These are phyloP conservation scores for Drosophila algonquin DNA, from an alignment of 2,888 invertebrate species.

Conservation along the genomic window DNA sequence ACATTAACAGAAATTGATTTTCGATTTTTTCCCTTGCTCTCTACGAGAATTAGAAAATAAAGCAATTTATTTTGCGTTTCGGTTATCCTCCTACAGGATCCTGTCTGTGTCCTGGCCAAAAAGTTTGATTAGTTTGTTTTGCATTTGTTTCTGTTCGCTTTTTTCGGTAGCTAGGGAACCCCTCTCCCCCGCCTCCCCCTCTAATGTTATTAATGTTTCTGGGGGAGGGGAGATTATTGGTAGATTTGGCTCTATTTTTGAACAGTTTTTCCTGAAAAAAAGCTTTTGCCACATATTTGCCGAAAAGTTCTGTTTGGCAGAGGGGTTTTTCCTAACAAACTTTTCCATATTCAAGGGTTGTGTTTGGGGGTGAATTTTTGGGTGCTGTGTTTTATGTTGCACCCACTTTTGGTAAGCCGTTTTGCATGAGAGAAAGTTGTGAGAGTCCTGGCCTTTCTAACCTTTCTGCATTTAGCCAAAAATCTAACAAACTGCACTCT, in stretches of 20 bases:
- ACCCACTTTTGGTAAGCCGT: constrained; percentile 28
- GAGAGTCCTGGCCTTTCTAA: constrained; percentile 3
- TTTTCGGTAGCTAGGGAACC: neutral
- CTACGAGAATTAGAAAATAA: constrained; percentile 63
- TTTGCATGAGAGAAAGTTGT: neutral
- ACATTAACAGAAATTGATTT: constrained; percentile 60
- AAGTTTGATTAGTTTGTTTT: constrained; percentile 76
- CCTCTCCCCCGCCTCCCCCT: neutral
- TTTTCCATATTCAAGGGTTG: constrained; percentile 25
- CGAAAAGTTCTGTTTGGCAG: constrained; percentile 21
- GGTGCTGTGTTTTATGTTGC: constrained; percentile 22
- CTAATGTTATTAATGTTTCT: constrained; percentile 75
- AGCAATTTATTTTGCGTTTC: constrained; percentile 71
- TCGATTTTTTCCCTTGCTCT: constrained; percentile 39
- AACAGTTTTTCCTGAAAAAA: constrained; percentile 22
- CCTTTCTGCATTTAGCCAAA: constrained; percentile 12
- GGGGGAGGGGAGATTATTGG: constrained; percentile 42
- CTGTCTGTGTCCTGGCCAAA: constrained; percentile 11
- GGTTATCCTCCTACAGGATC: constrained; percentile 33
- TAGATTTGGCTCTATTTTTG: constrained; percentile 24
- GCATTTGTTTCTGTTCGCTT: constrained; percentile 20
- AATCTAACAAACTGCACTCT: constrained; percentile 15
- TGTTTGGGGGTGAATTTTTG: neutral
- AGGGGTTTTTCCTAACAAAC: constrained; percentile 20
- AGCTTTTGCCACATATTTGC: constrained; percentile 42